Evolutionary conservation across 1,140 invertebrate species (phyloP), one percentile per base, ranked within the genome.

Genomic region (Phortica variegata): DNA sequence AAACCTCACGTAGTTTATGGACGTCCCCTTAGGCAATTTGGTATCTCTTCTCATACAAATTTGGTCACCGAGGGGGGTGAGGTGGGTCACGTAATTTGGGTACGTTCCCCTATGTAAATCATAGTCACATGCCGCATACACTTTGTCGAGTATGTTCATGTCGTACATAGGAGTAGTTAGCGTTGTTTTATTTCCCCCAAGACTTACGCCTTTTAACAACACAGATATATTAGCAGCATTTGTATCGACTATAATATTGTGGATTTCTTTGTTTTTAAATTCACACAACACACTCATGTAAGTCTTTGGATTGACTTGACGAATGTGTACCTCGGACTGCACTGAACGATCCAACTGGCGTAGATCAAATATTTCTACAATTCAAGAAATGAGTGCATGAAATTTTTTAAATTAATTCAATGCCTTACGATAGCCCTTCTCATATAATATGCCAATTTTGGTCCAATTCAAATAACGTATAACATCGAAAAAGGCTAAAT

Each of bases 391-490:
- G 7, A n/a, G 2, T 3, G 26, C 10, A 17, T 32, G 31, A 16
- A 43, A 5, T 18, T 43, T 23, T 39, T 2, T 6, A 36, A 29
- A 32, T 32, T 3, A 19, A 18, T 34, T 10, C 34, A 32, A 17
- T 12, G 23, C 13, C 54, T 46, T 37, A 68, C 63, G 60, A 44
- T 65, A 46, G 18, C 69, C 45, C n/a, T 43, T 56, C 76, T 97
- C 93, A 70, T 95, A 95, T 23, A 97, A 84, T 48, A 97, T 88
- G 0, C 91, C 93, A 58, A 95, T 90, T 73, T 86, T 85, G 2
- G 90, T 93, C 93, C 93, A 97, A 73, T 95, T 94, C 19, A 95
- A 81, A 66, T 91, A 93, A 18, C 82, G 80, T 75, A 95, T 90
- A 20, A 95, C 82, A 72, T 96, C 93, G 48, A 86, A 82, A 75